These are phyloP conservation scores for Ernsta delagoae DNA, from an alignment of 2,888 invertebrate species.

Conservation along the genomic window DNA sequence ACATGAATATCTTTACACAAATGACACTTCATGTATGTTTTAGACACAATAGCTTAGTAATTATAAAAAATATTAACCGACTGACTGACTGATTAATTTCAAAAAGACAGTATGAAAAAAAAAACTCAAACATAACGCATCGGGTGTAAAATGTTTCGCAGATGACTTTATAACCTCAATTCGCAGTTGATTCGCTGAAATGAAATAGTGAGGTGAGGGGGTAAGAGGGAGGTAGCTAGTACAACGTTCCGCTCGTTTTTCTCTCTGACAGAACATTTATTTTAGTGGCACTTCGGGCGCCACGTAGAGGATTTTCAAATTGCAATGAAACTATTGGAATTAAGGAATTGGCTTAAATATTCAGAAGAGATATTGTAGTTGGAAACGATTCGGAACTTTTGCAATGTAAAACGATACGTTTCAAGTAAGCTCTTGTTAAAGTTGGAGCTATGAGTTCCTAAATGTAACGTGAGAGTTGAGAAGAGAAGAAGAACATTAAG, in stretches of 20 bases:
- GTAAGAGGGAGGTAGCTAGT: constrained; percentile 48
- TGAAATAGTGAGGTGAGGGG: constrained; percentile 39
- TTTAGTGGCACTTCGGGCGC: constrained; percentile 76
- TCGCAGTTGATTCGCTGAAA: too few species aligned
- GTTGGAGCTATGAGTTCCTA: background rate
- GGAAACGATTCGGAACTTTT: constrained; percentile 25
- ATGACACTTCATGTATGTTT: too few species aligned
- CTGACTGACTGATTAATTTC: too few species aligned
- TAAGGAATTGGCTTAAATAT: constrained; percentile 37
- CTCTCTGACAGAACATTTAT: constrained; percentile 82
- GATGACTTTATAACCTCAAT: too few species aligned
- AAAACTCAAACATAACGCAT: too few species aligned
- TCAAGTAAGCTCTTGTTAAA: background rate
- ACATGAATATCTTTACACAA: too few species aligned
- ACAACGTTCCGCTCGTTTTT: constrained; percentile 74
- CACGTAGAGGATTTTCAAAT: constrained; percentile 74
- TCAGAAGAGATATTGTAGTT: constrained; percentile 35
- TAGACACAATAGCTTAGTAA: too few species aligned
- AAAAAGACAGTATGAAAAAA: too few species aligned
- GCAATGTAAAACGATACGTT: constrained; percentile 28
- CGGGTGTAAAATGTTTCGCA: too few species aligned
- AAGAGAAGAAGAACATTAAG: too few species aligned
- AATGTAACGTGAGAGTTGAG: too few species aligned
- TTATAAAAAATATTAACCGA: too few species aligned
- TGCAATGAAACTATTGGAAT: constrained; percentile 64